Percentiles rank a stretch among this genome's conserved stretches.
These are phyloP conservation scores for Procapra przewalskii DNA, from an alignment of 2,113 vertebrate genomes.

Conservation along the genomic window DNA sequence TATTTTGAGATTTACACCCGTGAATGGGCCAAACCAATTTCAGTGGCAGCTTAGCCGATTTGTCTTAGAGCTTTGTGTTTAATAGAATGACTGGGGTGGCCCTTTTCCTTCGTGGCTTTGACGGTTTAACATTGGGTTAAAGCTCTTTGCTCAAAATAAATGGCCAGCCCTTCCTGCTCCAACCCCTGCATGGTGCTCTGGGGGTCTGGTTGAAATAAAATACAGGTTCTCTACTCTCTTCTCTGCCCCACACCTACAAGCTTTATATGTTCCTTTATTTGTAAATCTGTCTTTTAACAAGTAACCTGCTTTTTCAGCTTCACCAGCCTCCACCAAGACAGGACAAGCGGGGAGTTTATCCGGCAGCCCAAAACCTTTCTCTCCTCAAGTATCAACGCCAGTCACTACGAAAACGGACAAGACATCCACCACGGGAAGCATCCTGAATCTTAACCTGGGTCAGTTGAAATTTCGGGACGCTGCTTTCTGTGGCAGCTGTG, in stretches of 20 bases:
- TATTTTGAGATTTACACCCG: conserved; percentile 50
- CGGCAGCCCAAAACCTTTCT: conserved; percentile 92
- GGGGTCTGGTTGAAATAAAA: background rate
- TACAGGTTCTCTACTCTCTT: too few relatives aligned
- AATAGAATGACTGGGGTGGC: background rate
- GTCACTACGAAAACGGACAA: conserved; percentile 89
- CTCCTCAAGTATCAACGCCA: conserved; percentile 85
- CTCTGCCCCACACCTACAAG: rapidly evolving
- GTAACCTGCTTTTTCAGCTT: conserved; percentile 83
- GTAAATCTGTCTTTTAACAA: conserved; percentile 47
- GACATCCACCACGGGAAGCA: conserved; percentile 90
- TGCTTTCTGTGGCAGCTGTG: background rate
- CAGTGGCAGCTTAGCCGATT: conserved; percentile 46
- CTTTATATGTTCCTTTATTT: background rate
- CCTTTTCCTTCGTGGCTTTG: background rate
- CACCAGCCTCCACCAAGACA: conserved; percentile 89
- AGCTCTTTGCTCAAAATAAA: background rate
- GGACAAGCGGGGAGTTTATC: conserved; percentile 89
- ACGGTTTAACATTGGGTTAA: background rate
- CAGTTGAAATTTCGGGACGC: conserved; percentile 71
- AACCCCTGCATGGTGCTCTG: rapidly evolving
- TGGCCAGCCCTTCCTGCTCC: rapidly evolving
- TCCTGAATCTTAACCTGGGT: conserved; percentile 98
- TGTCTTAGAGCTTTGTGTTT: conserved; percentile 46
- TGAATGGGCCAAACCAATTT: conserved; percentile 36